Conservation (phyloP, 2,888 invertebrate species). For the Osmoderma eremita region DNA sequence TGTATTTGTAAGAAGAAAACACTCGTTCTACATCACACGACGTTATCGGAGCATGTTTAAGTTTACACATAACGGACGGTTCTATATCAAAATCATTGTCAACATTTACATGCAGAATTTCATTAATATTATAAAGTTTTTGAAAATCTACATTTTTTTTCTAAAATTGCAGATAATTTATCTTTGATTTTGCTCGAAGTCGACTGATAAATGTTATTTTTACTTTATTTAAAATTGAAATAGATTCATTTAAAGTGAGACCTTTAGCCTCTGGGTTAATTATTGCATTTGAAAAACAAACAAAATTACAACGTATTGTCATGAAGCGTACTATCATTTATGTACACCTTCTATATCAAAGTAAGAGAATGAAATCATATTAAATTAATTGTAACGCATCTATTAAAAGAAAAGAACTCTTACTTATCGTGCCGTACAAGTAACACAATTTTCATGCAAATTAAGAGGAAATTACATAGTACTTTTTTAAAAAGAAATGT, state of each 20-base stretch:
- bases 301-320: background rate
- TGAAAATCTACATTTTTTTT: constrained; percentile 3
- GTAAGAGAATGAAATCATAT: no score
- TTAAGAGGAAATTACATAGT: no score
- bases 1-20: no score
- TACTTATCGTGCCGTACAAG: no score
- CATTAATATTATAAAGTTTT: constrained; percentile 5
- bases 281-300: constrained; percentile 1
- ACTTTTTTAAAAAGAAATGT: no score
- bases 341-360: no score
- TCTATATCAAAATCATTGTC: background rate
- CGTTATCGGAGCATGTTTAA: no score
- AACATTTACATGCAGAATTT: background rate
- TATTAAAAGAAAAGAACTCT: no score
- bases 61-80: background rate
- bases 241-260: constrained; percentile 6
- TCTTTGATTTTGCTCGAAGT: background rate
- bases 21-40: no score
- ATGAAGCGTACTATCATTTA: no score
- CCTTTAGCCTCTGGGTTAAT: background rate
- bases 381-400: no score
- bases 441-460: no score
- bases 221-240: constrained; percentile 8
- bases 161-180: constrained; percentile 8
- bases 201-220: constrained; percentile 3